Conservation (phyloP, 1,140 invertebrate species). For the Mya arenaria region DNA sequence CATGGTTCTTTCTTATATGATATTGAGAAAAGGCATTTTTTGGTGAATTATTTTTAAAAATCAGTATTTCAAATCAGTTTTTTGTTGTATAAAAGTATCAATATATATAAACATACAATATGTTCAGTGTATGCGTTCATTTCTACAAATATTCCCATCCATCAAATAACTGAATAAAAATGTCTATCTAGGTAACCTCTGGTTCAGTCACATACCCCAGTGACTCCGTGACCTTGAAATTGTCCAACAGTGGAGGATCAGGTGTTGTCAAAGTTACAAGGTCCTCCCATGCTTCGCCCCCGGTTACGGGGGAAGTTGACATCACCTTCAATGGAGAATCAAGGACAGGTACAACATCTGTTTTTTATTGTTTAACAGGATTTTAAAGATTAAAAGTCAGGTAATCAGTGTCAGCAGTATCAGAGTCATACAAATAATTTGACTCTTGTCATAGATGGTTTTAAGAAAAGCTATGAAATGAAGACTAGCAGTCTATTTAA, state of each 20-base stretch:
- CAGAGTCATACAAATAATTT: not conserved
- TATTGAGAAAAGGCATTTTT: too few species aligned
- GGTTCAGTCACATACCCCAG: conserved; percentile 36
- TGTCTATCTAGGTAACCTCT: conserved; percentile 11
- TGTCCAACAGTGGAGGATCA: conserved; percentile 34
- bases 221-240: conserved; percentile 10
- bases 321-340: conserved; percentile 61
- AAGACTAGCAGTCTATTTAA: too few species aligned
- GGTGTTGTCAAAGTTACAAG: not conserved
- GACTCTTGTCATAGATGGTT: too few species aligned
- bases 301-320: conserved; percentile 61
- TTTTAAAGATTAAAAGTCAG: not conserved
- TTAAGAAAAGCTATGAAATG: too few species aligned
- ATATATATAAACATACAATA: too few species aligned
- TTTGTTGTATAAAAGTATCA: too few species aligned
- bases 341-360: conserved; percentile 53
- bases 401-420: not conserved
- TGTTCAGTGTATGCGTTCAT: too few species aligned
- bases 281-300: conserved; percentile 55
- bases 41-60: too few species aligned
- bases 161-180: too few species aligned
- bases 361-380: not conserved
- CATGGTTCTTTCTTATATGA: too few species aligned
- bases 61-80: too few species aligned
- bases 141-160: too few species aligned